These are phyloP conservation scores for Fregetta grallaria DNA, from an alignment of 2,113 vertebrate species.

Conservation along the genomic window DNA sequence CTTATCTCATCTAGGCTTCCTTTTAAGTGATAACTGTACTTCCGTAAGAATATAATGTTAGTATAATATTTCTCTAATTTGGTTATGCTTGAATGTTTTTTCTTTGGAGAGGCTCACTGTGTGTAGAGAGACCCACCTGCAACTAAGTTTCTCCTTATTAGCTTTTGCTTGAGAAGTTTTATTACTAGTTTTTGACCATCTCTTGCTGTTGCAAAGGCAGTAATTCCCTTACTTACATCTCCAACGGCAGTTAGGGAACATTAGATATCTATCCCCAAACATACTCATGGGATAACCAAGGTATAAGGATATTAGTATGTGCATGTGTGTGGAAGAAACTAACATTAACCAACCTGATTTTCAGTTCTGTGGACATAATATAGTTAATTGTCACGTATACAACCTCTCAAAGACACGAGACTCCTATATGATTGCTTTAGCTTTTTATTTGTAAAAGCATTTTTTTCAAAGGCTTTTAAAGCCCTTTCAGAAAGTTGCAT, in stretches of 20 bases:
- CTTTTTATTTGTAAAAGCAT: not conserved
- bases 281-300: not conserved
- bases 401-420: not conserved
- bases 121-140: not conserved
- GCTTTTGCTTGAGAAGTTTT: not conserved
- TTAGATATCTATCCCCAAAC: not conserved
- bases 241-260: not conserved
- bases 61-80: not conserved
- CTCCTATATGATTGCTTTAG: not conserved
- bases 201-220: not conserved
- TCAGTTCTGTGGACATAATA: not conserved
- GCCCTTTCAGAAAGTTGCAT: not conserved
- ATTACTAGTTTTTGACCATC: not conserved
- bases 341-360: not conserved
- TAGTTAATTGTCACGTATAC: not conserved
- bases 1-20: not conserved
- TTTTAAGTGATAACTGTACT: not conserved
- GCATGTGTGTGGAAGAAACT: not conserved
- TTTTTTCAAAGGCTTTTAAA: not conserved
- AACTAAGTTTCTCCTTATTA: not conserved
- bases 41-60: not conserved
- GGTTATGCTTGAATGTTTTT: not conserved
- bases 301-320: not conserved
- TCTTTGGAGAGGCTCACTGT: not conserved
- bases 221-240: not conserved